Conservation (phyloP, 2,888 invertebrate genomes). For the Diarsia mendica region DNA sequence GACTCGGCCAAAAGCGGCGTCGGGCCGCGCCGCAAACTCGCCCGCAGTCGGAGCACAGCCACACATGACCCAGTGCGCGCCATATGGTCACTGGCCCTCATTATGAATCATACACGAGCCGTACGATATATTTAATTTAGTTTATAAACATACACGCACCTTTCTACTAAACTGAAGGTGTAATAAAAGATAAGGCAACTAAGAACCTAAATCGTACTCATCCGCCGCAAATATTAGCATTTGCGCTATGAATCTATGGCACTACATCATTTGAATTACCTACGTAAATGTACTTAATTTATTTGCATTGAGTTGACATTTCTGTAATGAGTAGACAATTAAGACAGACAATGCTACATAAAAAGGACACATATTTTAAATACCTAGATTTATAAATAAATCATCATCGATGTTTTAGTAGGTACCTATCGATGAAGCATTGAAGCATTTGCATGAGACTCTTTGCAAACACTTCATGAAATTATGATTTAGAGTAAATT, state of each 20-base stretch:
- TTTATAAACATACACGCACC: slow-evolving; percentile 11
- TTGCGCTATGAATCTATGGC: background rate
- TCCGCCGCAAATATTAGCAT: background rate
- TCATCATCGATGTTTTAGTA: background rate
- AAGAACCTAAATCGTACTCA: background rate
- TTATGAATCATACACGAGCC: slow-evolving; percentile 58
- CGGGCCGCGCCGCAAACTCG: slow-evolving; percentile 15
- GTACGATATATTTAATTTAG: slow-evolving; percentile 15
- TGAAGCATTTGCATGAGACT: background rate
- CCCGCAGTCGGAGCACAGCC: slow-evolving; percentile 37
- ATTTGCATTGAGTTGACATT: background rate
- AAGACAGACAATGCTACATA: background rate
- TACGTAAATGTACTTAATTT: background rate
- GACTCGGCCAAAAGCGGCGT: slow-evolving; percentile 19
- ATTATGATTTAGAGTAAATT: background rate
- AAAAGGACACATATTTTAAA: background rate
- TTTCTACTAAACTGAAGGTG: slow-evolving; percentile 19
- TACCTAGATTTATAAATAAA: background rate
- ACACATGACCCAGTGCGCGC: slow-evolving; percentile 65
- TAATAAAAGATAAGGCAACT: background rate
- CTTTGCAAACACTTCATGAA: background rate
- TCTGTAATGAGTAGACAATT: background rate
- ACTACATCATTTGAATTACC: background rate
- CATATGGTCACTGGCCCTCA: slow-evolving; percentile 81
- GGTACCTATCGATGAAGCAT: background rate